These are phyloP conservation scores for Steinernema carpocapsae DNA, from an alignment of 2,888 invertebrate genomes.

Conservation along the genomic window DNA sequence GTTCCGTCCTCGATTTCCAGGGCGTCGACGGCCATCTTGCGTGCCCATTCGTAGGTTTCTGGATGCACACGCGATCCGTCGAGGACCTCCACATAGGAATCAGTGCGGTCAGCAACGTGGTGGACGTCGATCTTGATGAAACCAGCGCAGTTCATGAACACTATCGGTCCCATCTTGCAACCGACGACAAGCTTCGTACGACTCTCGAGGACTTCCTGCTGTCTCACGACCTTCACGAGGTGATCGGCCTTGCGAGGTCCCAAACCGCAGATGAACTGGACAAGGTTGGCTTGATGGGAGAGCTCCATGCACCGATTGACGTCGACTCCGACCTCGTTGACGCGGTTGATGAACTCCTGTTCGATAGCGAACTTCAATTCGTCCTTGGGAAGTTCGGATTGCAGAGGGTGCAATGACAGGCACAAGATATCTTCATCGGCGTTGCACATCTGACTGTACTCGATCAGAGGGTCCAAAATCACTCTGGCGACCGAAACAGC, in stretches of 20 bases:
- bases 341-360: constrained; percentile 86
- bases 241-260: constrained; percentile 86
- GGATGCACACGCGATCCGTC: constrained; percentile 98
- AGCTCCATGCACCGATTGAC: constrained; percentile 90
- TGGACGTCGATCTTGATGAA: constrained; percentile 98
- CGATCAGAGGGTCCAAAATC: constrained; percentile 92
- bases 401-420: constrained; percentile 85
- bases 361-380: constrained; percentile 84
- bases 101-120: constrained; percentile 74
- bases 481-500: constrained; percentile 89
- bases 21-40: constrained; percentile 99
- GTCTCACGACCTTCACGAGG: constrained; percentile 70
- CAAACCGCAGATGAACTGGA: constrained; percentile 95
- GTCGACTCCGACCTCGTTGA: constrained; percentile 97
- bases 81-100: constrained; percentile 75
- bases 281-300: constrained; percentile 80
- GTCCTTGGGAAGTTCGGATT: constrained; percentile 78
- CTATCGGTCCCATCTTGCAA: constrained; percentile 96
- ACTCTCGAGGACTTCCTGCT: constrained; percentile 51
- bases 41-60: constrained; percentile 98
- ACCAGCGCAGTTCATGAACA: constrained; percentile 97
- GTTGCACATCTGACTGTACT: constrained; percentile 93
- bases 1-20: constrained; percentile 78
- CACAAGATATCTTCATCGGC: constrained; percentile 95
- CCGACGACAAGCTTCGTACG: constrained; percentile 85